Percentiles rank a stretch among this genome's conserved stretches.
These are phyloP conservation scores for Passer domesticus DNA, from an alignment of 2,113 vertebrate species.

Conservation along the genomic window DNA sequence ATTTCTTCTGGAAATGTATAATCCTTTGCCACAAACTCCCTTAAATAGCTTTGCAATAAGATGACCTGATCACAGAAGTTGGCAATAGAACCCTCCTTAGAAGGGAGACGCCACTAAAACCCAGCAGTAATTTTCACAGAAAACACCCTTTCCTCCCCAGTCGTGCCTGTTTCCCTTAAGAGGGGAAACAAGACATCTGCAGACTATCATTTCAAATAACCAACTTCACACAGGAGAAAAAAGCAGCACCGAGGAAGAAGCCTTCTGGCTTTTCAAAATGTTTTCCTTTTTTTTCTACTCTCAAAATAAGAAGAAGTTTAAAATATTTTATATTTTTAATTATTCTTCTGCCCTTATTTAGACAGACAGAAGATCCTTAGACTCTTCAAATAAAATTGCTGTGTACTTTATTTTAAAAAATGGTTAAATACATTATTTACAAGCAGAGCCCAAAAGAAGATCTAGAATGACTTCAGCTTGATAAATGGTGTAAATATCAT, in stretches of 20 bases:
- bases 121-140: background rate
- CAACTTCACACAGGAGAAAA: background rate
- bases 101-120: background rate
- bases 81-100: background rate
- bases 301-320: background rate
- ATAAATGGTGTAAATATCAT: constrained; percentile 45
- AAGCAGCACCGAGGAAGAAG: background rate
- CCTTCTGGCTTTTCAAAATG: background rate
- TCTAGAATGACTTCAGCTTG: constrained; percentile 17
- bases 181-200: background rate
- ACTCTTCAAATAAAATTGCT: background rate
- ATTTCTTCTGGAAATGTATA: background rate
- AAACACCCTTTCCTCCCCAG: background rate
- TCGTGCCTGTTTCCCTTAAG: background rate
- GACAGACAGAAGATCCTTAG: background rate
- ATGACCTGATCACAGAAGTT: background rate
- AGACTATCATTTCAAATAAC: background rate
- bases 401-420: background rate
- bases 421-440: constrained; percentile 41
- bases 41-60: background rate
- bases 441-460: constrained; percentile 25
- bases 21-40: background rate
- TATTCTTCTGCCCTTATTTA: background rate
- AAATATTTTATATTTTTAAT: background rate
- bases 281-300: constrained; percentile 40